Percentiles rank a stretch among this genome's conserved stretches.
Evolutionary conservation across 2,888 invertebrate species (phyloP).

Genomic region (Drosophila stalkeri): DNA sequence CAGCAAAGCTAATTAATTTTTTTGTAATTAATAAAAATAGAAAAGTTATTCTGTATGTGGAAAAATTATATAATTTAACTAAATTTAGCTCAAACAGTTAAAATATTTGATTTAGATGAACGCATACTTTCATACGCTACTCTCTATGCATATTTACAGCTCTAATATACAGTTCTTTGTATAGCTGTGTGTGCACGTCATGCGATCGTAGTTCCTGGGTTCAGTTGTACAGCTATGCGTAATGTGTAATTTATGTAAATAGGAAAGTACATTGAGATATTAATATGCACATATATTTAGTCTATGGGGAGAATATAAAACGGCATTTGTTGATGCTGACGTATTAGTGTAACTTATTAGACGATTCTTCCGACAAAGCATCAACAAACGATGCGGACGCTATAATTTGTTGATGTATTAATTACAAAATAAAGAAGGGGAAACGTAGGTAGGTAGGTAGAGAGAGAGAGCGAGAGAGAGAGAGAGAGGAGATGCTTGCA

Average conservation of each 20-base stretch:
- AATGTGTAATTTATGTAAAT: constrained; percentile 43
- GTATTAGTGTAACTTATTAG: not conserved
- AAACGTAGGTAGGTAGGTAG: not conserved
- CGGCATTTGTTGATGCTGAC: not conserved
- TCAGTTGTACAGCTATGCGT: constrained; percentile 10
- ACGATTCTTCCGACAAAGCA: not conserved
- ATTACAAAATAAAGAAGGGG: constrained; percentile 5
- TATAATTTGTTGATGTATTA: constrained; percentile 1
- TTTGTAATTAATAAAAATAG: not conserved
- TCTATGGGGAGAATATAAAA: not conserved
- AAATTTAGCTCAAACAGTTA: not conserved
- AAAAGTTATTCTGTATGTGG: too few species aligned
- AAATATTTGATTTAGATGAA: not conserved
- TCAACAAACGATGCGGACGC: constrained; percentile 10
- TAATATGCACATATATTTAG: constrained; percentile 24
- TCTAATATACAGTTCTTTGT: constrained; percentile 1
- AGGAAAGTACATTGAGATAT: constrained; percentile 3
- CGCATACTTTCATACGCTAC: not conserved
- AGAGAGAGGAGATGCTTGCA: too few species aligned
- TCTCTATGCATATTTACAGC: constrained; percentile 13
- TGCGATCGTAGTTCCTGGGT: constrained; percentile 18
- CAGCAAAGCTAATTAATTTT: too few species aligned
- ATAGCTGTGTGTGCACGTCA: not conserved
- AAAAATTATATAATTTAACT: not conserved
- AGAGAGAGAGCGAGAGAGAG: not conserved